Base-by-base conservation (phyloP, 2,888 invertebrate genomes). In the Spisula subtruncata region DNA sequence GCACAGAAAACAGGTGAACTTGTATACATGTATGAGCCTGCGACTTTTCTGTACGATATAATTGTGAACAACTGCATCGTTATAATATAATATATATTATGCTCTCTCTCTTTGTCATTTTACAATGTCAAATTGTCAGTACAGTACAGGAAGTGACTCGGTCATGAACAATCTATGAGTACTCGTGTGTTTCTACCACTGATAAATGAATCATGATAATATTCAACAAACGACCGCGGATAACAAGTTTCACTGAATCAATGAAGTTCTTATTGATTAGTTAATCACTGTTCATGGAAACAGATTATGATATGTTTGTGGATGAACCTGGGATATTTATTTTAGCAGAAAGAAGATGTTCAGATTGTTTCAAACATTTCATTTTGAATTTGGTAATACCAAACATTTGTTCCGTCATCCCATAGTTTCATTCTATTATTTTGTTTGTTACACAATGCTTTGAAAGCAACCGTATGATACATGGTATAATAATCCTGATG, bases 1-100 rank as follows among this genome's bases (percentile, higher is more conserved):
- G 75, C 75, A 75, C 75, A 75, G 75, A 75, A 75, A 75, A 75
- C 35, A 75, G 32, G 35, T 75, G 14, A 10, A 32, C 75, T 75
- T 75, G 32, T 29, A 32, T 5, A 25, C 8, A 4, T 16, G 75
- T 32, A 32, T 32, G 75, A 35, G 75, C 75, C 35, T 35, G 75
- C 60, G 8, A 25, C 60, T 5, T 66, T 66, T 66, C 60, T 66
- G 60, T 66, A n/a, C 25, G 10, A 25, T 66, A 6, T 66, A 66
- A 66, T 66, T 25, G 25, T 66, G 60, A 66, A 66, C 60, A 66
- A 66, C 60, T 10, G 60, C 20, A 60, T n/a, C 60, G 2, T 10
- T 66, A 66, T 25, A 66, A 66, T 66, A 51, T 51, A 51, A 16
- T n/a, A 66, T 66, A 4, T 51, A 51, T 51, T n/a, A 66, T 66